Base-by-base conservation (phyloP, 2,888 invertebrate species). In the Diarsia dahlii region DNA sequence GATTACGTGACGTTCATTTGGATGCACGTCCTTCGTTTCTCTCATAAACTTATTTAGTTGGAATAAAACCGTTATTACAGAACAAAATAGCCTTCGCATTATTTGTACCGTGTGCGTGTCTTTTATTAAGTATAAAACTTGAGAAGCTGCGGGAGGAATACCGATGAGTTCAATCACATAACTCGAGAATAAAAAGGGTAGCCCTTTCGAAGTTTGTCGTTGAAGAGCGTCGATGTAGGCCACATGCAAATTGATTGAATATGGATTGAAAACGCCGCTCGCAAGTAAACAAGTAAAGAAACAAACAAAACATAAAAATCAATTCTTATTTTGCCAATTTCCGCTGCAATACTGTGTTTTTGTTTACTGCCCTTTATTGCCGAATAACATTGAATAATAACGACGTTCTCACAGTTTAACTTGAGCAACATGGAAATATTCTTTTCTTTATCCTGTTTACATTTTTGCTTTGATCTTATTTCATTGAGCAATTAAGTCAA, bases 121-220 rank as follows among this genome's bases (percentile, higher is more conserved):
- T 89, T 92, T 92, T 92, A 93, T 93, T 90, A 91, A 90, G 90
- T 91, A 90, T 91, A 90, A 91, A 93, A 92, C 90, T 92, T 91
- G 88, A 86, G 83, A 88, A 88, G 79, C 82, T 76, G 82, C 52
- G 88, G 84, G 77, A 80, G 87, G 93, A 93, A 93, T 93, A 92
- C 90, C 89, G 89, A 93, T 92, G 91, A 92, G 89, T 87, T 89
- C 91, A 92, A 93, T 93, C 92, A 92, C 92, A 93, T 92, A 92
- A 91, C 91, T 92, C 80, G 86, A 81, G 88, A 86, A 88, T 89
- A 91, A 91, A 92, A 92, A 91, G 89, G 91, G 91, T 89, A 87
- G 85, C 88, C 89, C 89, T 90, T 88, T 74, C 80, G 74, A 91
- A 92, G 88, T 90, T 90, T 85, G 87, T 89, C 89, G 87, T 84